A percentile compares a stretch with the other conserved stretches of the same genome.
phyloP scores from a whole-genome alignment of 2,797 vertebrate species.

The Lophius americanus region DNA sequence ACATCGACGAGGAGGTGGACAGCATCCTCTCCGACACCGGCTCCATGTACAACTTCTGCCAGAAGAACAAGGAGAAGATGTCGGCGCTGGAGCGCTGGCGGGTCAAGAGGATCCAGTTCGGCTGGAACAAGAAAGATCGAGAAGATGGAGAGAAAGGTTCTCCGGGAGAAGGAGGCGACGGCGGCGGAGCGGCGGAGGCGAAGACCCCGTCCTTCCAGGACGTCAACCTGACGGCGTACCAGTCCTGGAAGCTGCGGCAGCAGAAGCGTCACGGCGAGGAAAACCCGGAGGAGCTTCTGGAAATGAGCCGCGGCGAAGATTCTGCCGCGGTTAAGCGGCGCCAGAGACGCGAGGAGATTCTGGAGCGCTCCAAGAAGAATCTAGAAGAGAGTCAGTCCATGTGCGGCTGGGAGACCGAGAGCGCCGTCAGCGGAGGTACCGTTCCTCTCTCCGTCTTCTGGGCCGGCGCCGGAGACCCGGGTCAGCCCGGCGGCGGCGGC shows the following conservation, averaged over 20 bases:
- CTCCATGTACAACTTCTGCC: conserved; percentile 95
- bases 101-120: conserved; percentile 95
- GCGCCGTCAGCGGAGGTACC: conserved; percentile 81
- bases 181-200: conserved; percentile 41
- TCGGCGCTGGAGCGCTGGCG: conserved; percentile 94
- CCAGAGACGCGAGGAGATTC: conserved; percentile 89
- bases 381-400: conserved; percentile 94
- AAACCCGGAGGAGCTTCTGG: conserved; percentile 87
- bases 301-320: conserved; percentile 87
- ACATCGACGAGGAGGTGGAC: conserved; percentile 81
- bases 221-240: conserved; percentile 90
- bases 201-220: conserved; percentile 78
- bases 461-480: conserved; percentile 74
- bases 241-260: conserved; percentile 92
- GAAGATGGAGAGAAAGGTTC: conserved; percentile 80
- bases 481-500: conserved; percentile 64
- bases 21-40: conserved; percentile 89
- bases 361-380: conserved; percentile 89
- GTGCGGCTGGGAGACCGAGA: conserved; percentile 87
- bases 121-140: conserved; percentile 92
- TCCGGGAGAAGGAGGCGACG: conserved; percentile 38
- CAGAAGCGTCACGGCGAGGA: conserved; percentile 87
- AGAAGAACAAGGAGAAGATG: conserved; percentile 92
- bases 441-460: conserved; percentile 91
- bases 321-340: conserved; percentile 82